These are phyloP conservation scores for Coccyzus lansbergi DNA, from an alignment of 2,797 vertebrate genomes.

Conservation along the genomic window DNA sequence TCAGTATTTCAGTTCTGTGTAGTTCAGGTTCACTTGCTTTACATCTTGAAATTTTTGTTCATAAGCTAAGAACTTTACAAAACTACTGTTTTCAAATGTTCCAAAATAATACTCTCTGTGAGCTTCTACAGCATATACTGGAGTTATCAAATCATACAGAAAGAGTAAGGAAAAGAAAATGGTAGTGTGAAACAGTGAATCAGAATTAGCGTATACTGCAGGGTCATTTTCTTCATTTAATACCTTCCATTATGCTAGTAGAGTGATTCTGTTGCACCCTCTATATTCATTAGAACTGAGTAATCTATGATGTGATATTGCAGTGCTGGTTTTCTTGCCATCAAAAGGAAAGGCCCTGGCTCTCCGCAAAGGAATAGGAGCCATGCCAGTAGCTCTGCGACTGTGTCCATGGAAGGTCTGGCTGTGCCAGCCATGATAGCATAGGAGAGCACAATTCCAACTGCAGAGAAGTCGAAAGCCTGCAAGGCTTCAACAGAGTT, in stretches of 20 bases:
- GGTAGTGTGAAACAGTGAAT: background rate
- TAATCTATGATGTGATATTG: background rate
- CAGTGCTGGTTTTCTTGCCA: background rate
- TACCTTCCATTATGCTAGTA: background rate
- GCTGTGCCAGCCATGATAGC: background rate
- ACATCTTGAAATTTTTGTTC: background rate
- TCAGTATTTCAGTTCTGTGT: background rate
- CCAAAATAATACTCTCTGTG: background rate
- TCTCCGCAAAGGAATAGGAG: background rate
- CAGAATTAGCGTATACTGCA: background rate
- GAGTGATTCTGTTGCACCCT: background rate
- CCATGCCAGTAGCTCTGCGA: background rate
- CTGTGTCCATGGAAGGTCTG: background rate
- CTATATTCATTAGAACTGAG: background rate
- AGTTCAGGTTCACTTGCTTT: background rate
- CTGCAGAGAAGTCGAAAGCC: background rate
- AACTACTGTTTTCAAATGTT: background rate
- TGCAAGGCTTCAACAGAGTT: background rate
- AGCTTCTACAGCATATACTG: background rate
- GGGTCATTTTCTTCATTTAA: background rate
- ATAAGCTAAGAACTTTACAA: background rate
- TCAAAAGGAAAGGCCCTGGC: background rate
- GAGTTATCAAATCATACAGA: background rate
- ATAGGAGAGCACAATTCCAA: background rate
- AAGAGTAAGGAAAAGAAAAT: background rate